Base-by-base conservation (phyloP, 1,140 invertebrate genomes). In the Drosophila watanabei region DNA sequence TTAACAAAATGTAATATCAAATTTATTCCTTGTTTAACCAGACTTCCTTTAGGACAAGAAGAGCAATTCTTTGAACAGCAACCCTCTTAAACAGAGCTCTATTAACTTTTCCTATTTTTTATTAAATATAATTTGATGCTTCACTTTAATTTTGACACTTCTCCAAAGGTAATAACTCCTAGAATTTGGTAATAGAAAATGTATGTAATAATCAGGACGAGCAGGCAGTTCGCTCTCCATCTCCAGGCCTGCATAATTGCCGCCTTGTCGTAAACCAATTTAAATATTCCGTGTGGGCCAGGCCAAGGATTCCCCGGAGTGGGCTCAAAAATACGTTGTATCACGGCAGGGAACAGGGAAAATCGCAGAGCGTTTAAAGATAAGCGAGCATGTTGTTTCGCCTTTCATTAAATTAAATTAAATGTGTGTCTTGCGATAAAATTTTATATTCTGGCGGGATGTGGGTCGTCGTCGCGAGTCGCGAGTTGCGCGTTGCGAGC, bases 351-450 rank as follows among this genome's bases (percentile, higher is more conserved):
- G 39, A 20, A 58, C 66, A 51, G 43, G 68, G 39, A 20, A 58
- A 68, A 75, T 76, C 61, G 75, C 60, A 52, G 60, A 77, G 48
- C 61, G 75, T 75, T 77, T 75, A 68, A 69, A 78, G 75, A 78
- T 78, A 78, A 78, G 75, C 75, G 75, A 78, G 62, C 75, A 78
- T 78, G 75, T 78, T 78, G 62, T 56, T n/a, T n/a, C n/a, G n/a
- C n/a, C n/a, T n/a, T n/a, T n/a, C n/a, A n/a, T n/a, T n/a, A n/a
- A n/a, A n/a, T n/a, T 69, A 69, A 78, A 78, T 78, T 78, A 78
- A 78, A 78, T 78, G 75, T 78, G 75, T 78, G 75, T 78, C 75
- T 77, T 78, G 75, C 37, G 75, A 78, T 78, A 78, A 78, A 78
- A 78, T 78, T 78, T 78, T 78, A 78, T 78, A 78, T 78, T 78